Evolutionary conservation across 2,888 invertebrate genomes (phyloP).

Genomic region (Morinoia aosen): DNA sequence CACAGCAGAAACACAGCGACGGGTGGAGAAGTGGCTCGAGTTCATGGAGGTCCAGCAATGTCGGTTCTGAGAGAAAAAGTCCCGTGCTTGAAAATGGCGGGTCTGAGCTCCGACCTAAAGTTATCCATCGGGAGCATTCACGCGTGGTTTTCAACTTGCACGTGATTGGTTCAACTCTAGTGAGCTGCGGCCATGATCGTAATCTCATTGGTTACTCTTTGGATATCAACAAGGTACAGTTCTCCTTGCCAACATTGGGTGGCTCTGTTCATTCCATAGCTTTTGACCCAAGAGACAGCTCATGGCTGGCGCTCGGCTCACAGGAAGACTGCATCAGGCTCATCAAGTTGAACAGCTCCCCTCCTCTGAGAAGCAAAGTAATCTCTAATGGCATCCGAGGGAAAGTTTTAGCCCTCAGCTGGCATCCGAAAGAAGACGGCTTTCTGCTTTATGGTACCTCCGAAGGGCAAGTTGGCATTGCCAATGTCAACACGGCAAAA

Average conservation of each 20-base stretch:
- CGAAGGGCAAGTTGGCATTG: slow-evolving; percentile 62
- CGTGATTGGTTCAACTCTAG: slow-evolving; percentile 55
- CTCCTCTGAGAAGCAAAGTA: slow-evolving; percentile 51
- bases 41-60: background rate
- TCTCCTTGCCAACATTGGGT: slow-evolving; percentile 61
- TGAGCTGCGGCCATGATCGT: slow-evolving; percentile 62
- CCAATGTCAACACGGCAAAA: slow-evolving; percentile 56
- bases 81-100: background rate
- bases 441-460: slow-evolving; percentile 62
- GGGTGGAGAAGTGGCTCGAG: background rate
- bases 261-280: slow-evolving; percentile 55
- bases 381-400: slow-evolving; percentile 62
- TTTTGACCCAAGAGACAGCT: slow-evolving; percentile 63
- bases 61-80: background rate
- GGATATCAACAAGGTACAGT: slow-evolving; percentile 50
- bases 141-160: slow-evolving; percentile 62
- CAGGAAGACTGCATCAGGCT: slow-evolving; percentile 60
- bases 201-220: slow-evolving; percentile 57
- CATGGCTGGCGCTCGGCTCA: slow-evolving; percentile 62
- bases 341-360: slow-evolving; percentile 57
- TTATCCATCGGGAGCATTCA: slow-evolving; percentile 59
- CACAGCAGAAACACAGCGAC: background rate
- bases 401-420: slow-evolving; percentile 61
- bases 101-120: background rate
- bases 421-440: slow-evolving; percentile 64